Base-by-base conservation (phyloP, 2,797 vertebrate genomes). In the Sebastiscus albofasciatus region DNA sequence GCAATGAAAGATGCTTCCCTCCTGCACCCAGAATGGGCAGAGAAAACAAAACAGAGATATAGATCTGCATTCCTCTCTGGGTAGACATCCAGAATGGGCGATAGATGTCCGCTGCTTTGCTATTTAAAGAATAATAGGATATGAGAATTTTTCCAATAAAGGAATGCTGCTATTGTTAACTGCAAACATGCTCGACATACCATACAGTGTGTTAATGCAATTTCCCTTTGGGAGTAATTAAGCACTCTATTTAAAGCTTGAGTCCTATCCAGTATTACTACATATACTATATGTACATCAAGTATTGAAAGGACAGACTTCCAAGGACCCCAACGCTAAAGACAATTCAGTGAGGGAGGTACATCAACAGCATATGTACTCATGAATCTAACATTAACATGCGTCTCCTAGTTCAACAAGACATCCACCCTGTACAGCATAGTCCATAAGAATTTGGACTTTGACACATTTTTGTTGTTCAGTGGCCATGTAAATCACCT, bases 21-120 rank as follows among this genome's bases (percentile, higher is more conserved):
- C 56, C 34, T 78, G 73, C 59, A 85, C 88, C 89, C 83, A 89
- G 89, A 94, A 93, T 89, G 85, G 93, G 88, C 84, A 92, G 80
- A 88, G 86, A 92, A 94, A 94, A 92, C 82, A 89, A 75, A 86
- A 85, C 66, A 55, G 60, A 87, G 90, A 93, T 93, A 79, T 70
- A 65, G 78, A 94, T 94, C 90, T 88, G 87, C 92, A 94, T 95
- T 95, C 90, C 87, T 90, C 62, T 82, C 55, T 16, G 65, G 52
- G 65, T 85, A 85, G 81, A 86, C 77, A 84, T 91, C 79, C 89
- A 87, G 77, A 89, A 85, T 73, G 73, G 55, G 60, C 64, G 67
- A 86, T 83, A 74, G 75, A 89, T 88, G 82, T 87, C 86, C 67
- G 78, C 72, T 74, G 59, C 46, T 81, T 79, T 72, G 49, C 84